Evolutionary conservation across 2,888 invertebrate genomes (phyloP).

Genomic region (Lampropteryx suffumata): DNA sequence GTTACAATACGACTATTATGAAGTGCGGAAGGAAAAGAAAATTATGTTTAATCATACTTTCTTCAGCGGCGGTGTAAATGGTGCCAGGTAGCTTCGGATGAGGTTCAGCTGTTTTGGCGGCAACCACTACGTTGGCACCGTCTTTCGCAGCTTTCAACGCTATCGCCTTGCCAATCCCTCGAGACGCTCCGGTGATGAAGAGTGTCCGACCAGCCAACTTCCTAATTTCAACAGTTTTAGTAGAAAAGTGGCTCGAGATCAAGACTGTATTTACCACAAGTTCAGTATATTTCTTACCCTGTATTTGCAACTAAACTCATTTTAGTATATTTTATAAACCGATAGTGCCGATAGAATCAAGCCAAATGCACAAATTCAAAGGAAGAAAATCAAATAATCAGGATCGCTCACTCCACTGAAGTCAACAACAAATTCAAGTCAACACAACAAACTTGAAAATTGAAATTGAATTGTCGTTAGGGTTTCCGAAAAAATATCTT

Average conservation of each 20-base stretch:
- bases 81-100: conserved; percentile 97
- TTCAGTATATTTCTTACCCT: conserved; percentile 57
- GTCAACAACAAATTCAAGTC: too few species aligned
- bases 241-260: conserved; percentile 15
- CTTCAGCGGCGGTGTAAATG: conserved; percentile 94
- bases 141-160: conserved; percentile 96
- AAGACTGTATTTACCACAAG: conserved; percentile 12
- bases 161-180: conserved; percentile 98
- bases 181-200: conserved; percentile 97
- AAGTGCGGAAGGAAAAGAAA: background rate
- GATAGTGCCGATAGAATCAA: background rate
- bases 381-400: background rate
- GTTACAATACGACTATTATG: too few species aligned
- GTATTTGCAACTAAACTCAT: conserved; percentile 80
- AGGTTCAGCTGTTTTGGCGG: conserved; percentile 94
- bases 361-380: background rate
- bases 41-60: conserved; percentile 88
- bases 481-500: too few species aligned
- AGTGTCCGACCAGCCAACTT: conserved; percentile 92
- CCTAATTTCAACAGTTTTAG: conserved; percentile 48
- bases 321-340: conserved; percentile 32
- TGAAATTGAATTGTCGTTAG: too few species aligned
- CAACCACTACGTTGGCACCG: conserved; percentile 95
- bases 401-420: too few species aligned
- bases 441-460: too few species aligned